Evolutionary conservation across 2,113 vertebrate species (phyloP).

Genomic region (Gambusia holbrooki): DNA sequence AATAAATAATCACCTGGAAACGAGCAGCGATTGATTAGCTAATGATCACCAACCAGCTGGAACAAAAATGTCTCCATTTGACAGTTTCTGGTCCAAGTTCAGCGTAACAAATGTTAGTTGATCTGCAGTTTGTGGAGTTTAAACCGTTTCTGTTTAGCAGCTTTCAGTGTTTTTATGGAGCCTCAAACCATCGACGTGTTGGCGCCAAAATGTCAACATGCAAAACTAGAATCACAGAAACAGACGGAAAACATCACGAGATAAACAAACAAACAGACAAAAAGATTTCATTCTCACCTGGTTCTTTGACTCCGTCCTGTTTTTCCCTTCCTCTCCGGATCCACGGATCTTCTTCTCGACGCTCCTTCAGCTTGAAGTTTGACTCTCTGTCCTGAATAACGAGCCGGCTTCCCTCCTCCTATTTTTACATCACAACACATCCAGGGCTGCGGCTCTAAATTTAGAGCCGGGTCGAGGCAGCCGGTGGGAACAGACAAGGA

Average conservation of each 20-base stretch:
- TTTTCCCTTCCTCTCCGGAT: not conserved
- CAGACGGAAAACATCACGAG: too few relatives aligned
- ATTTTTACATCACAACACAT: constrained; percentile 59
- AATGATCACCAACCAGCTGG: too few relatives aligned
- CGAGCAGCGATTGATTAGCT: too few relatives aligned
- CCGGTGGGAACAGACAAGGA: constrained; percentile 7
- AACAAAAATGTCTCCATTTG: too few relatives aligned
- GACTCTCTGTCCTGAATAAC: constrained; percentile 7
- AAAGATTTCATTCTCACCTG: constrained; percentile 30
- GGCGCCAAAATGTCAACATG: not conserved
- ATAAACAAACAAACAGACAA: not conserved
- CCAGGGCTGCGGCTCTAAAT: constrained; percentile 60
- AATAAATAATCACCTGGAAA: too few relatives aligned
- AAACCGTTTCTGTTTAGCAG: not conserved
- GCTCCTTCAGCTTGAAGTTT: not conserved
- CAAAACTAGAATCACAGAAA: not conserved
- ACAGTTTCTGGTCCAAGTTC: too few relatives aligned
- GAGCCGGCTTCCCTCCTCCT: constrained; percentile 47
- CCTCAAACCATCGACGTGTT: too few relatives aligned
- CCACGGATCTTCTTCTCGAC: not conserved
- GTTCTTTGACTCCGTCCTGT: not conserved
- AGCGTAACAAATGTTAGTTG: too few relatives aligned
- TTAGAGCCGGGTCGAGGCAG: constrained; percentile 45
- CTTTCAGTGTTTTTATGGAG: not conserved
- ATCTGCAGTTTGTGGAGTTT: not conserved